These are phyloP conservation scores for Leucophenga varia DNA, from an alignment of 1,140 invertebrate genomes.

Conservation along the genomic window DNA sequence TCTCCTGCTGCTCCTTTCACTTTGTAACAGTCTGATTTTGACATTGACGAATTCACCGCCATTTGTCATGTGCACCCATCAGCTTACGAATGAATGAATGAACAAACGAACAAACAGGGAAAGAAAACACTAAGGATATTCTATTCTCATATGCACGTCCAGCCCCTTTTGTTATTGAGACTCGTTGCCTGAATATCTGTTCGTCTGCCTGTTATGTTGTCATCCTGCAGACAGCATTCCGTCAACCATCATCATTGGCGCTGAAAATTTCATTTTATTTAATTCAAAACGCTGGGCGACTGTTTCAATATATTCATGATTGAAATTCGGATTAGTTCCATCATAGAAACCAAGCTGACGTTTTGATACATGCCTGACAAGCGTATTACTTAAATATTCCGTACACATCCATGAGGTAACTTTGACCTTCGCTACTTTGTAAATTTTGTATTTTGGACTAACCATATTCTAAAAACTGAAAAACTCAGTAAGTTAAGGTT, in stretches of 20 bases:
- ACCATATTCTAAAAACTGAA: too few species aligned
- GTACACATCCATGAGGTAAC: too few species aligned
- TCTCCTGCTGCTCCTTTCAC: slow-evolving; percentile 22
- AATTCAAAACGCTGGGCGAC: slow-evolving; percentile 23
- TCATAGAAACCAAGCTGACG: too few species aligned
- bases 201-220: slow-evolving; percentile 9
- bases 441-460: too few species aligned
- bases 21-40: slow-evolving; percentile 51
- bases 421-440: too few species aligned
- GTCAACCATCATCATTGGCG: slow-evolving; percentile 24
- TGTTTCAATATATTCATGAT: too few species aligned
- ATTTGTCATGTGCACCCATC: slow-evolving; percentile 44
- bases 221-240: slow-evolving; percentile 28
- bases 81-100: slow-evolving; percentile 20
- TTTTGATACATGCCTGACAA: too few species aligned
- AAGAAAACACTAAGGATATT: slow-evolving; percentile 29
- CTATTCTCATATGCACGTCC: slow-evolving; percentile 29
- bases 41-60: slow-evolving; percentile 43
- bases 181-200: slow-evolving; percentile 1
- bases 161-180: slow-evolving; percentile 12
- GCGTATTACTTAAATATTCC: too few species aligned
- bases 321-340: too few species aligned
- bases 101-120: slow-evolving; percentile 11
- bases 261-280: slow-evolving; percentile 32
- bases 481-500: too few species aligned